These are phyloP conservation scores for Clarias laeviceps DNA, from an alignment of 2,797 vertebrate species.

Conservation along the genomic window DNA sequence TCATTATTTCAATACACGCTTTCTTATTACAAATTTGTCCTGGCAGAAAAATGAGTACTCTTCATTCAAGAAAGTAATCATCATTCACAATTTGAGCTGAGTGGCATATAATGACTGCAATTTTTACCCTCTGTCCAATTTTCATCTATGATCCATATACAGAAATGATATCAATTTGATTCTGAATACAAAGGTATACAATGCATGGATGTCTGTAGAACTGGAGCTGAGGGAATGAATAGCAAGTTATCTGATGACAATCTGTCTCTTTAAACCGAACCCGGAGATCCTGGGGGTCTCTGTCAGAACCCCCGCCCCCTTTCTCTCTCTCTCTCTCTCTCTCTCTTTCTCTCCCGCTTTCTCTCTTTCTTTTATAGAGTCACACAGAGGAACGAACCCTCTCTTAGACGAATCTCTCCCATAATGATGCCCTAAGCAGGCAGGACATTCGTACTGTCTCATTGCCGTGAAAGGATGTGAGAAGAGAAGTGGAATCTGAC, in stretches of 20 bases:
- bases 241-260: slow-evolving; percentile 3
- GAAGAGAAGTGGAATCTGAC: slow-evolving; percentile 39
- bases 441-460: neutral
- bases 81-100: neutral
- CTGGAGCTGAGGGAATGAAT: neutral
- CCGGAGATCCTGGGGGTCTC: slow-evolving; percentile 72
- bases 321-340: slow-evolving; percentile 35
- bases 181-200: neutral
- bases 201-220: neutral
- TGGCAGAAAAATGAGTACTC: neutral
- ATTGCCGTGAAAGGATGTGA: slow-evolving; percentile 43
- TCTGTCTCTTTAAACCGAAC: slow-evolving; percentile 12
- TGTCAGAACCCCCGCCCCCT: slow-evolving; percentile 26
- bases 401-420: slow-evolving; percentile 5
- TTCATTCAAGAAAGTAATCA: neutral
- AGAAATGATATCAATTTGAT: neutral
- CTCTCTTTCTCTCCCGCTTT: slow-evolving; percentile 11
- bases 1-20: neutral
- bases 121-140: neutral
- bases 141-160: neutral
- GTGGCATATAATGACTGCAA: neutral
- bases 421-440: slow-evolving; percentile 19
- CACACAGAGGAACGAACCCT: slow-evolving; percentile 17
- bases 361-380: neutral
- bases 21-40: neutral